phyloP scores from a whole-genome alignment of 2,113 vertebrate genomes.

The Donacobius atricapilla region DNA sequence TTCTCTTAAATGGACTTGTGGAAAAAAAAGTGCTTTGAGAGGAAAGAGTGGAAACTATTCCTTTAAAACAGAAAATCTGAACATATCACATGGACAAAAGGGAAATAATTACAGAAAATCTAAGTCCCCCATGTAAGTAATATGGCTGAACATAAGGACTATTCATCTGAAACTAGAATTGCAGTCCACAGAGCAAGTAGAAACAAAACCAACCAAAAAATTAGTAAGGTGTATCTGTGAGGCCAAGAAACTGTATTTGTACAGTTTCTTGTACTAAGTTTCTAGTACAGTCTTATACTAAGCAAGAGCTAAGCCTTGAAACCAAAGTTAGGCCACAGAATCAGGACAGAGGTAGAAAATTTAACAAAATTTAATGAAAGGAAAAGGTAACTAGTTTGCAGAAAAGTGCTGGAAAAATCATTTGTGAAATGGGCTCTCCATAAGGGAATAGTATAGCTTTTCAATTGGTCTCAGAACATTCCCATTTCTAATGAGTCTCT shows the following conservation, averaged over 20 bases:
- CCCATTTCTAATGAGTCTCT: not conserved
- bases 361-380: not conserved
- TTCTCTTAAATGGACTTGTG: not conserved
- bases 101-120: not conserved
- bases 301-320: not conserved
- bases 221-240: rapidly evolving
- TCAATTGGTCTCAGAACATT: not conserved
- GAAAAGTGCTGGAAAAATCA: not conserved
- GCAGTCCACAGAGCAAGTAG: not conserved
- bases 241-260: not conserved
- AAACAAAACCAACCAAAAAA: not conserved
- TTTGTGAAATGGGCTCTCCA: not conserved
- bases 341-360: not conserved
- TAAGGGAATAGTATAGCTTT: not conserved
- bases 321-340: not conserved
- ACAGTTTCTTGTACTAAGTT: no score
- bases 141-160: not conserved
- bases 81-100: not conserved
- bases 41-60: not conserved
- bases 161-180: not conserved
- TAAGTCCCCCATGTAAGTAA: rapidly evolving
- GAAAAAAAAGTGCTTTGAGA: not conserved
- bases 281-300: no score
- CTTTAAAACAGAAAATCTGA: not conserved
- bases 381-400: not conserved